These are phyloP conservation scores for Aleiodes sp. DNA, from an alignment of 1,140 invertebrate genomes.

Conservation along the genomic window DNA sequence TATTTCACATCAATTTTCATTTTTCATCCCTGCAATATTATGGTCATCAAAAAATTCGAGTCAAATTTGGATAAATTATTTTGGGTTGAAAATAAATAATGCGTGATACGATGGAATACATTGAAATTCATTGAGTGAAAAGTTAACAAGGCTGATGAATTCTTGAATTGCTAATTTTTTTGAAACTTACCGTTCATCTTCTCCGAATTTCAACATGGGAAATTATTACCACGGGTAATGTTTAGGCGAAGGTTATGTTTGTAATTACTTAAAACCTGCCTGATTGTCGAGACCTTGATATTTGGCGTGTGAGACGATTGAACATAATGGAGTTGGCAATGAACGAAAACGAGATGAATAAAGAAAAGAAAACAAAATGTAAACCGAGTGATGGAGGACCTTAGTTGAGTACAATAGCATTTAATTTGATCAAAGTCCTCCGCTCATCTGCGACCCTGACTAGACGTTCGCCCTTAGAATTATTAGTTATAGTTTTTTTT, in stretches of 20 bases:
- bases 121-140: neutral
- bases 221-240: neutral
- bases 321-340: neutral
- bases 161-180: neutral
- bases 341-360: neutral
- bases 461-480: neutral
- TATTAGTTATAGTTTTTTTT: neutral
- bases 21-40: too few species aligned
- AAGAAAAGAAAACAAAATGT: neutral
- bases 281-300: neutral
- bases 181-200: neutral
- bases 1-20: too few species aligned
- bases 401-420: constrained; percentile 15
- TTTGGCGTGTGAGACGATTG: neutral
- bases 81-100: neutral
- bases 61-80: too few species aligned
- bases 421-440: neutral
- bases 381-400: neutral
- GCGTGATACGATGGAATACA: too few species aligned
- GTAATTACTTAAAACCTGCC: neutral
- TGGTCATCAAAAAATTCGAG: too few species aligned
- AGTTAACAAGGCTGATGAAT: neutral
- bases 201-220: neutral
- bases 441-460: constrained; percentile 2
- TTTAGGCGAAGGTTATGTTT: neutral